Base-by-base conservation (phyloP, 2,888 invertebrate genomes). In the Aethes cnicana region DNA sequence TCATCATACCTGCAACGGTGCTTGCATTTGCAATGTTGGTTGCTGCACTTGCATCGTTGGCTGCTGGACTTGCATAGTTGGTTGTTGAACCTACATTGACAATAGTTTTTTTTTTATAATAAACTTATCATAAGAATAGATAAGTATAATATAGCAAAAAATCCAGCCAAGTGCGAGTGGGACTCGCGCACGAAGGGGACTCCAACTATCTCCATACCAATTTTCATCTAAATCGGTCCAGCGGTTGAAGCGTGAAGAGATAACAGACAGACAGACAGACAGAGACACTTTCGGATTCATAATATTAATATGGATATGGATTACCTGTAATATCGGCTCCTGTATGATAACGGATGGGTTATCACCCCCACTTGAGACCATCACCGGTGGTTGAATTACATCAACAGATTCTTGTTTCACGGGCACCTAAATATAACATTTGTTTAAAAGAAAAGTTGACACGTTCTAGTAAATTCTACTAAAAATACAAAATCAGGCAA, bases 311-410 rank as follows among this genome's bases (percentile, higher is more conserved):
- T 23, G 14, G 39, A 32, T 11, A 16, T 21, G 5, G 20, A 7
- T 23, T 17, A 30, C 85, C 77, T 85, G 84, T 53, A 84, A 61
- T 46, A 84, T 75, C 1, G 86, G 83, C 47, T 86, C 85, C 54
- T 85, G 85, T 55, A 86, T 81, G 18, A 84, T 75, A 54, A 84
- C 74, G 0, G 81, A 72, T 0, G 65, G 53, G 53, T 64, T 74
- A 5, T 82, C 81, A 3, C 64, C 58, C 2, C 71, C 33, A 0
- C 73, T 66, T 1, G 74, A 43, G 21, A 82, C 69, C 42, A 84
- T 43, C 11, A 84, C 71, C 0, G 79, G 68, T 0, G 69, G 72
- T 39, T 71, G 81, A 4, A 77, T 74, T 8, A 76, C 66, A 11
- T 82, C 82, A 3, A 72, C 59, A 0, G 69, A 54, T 26, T 85